These are phyloP conservation scores for Drosophila mauritiana DNA, from an alignment of 1,140 invertebrate species.

Conservation along the genomic window DNA sequence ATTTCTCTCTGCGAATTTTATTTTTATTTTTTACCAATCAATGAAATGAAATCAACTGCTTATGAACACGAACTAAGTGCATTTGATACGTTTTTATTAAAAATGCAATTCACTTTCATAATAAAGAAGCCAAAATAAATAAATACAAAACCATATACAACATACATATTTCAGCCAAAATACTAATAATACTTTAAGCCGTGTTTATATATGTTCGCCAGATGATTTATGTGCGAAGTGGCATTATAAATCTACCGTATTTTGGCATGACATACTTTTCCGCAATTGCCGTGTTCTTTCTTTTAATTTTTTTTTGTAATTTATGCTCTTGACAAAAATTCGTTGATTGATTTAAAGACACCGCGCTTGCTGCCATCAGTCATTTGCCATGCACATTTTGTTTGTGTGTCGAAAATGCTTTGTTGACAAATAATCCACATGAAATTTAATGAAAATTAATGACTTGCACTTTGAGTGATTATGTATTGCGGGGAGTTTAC, in stretches of 20 bases:
- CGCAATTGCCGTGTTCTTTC: not conserved
- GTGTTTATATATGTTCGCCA: not conserved
- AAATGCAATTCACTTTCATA: too few species aligned
- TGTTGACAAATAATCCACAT: constrained; percentile 42
- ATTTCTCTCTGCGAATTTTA: not conserved
- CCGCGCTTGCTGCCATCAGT: not conserved
- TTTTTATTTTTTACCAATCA: too few species aligned
- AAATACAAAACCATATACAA: too few species aligned
- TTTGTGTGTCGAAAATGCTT: constrained; percentile 9
- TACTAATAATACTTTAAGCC: too few species aligned
- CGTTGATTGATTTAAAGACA: constrained; percentile 2
- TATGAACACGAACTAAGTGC: too few species aligned
- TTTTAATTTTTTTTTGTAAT: not conserved
- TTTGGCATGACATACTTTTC: not conserved
- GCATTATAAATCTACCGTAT: not conserved
- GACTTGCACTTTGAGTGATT: constrained; percentile 52
- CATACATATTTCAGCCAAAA: too few species aligned
- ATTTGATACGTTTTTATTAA: too few species aligned
- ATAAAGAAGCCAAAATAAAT: too few species aligned
- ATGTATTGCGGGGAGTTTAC: constrained; percentile 9
- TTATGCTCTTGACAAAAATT: not conserved
- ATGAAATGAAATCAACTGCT: too few species aligned
- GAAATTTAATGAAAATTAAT: constrained; percentile 62
- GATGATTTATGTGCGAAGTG: not conserved
- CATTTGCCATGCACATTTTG: not conserved